These are phyloP conservation scores for Drosophila monieri DNA, from an alignment of 2,888 invertebrate genomes.

Conservation along the genomic window DNA sequence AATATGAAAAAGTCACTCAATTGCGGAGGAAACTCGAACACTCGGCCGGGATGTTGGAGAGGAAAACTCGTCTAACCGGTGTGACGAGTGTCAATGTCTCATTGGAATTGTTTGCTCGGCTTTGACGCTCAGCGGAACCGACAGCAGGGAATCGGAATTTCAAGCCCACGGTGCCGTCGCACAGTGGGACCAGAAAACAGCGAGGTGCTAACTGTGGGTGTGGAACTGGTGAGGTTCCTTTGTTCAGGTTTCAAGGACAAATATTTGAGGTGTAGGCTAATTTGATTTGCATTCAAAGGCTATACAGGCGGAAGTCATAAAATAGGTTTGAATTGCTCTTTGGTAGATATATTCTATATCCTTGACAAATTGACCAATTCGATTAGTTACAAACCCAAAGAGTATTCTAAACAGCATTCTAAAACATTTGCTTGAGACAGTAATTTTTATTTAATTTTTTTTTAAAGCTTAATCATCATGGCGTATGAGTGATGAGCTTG, in stretches of 20 bases:
- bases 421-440: not conserved
- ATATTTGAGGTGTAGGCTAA: conserved; percentile 16
- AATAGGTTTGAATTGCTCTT: not conserved
- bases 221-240: conserved; percentile 13
- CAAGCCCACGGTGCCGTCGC: conserved; percentile 25
- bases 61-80: conserved; percentile 80
- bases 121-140: conserved; percentile 73
- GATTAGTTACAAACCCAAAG: not conserved
- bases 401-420: not conserved
- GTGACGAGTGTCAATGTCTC: conserved; percentile 81
- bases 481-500: not conserved
- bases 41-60: conserved; percentile 43
- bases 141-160: conserved; percentile 52
- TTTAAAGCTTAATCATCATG: not conserved
- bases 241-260: conserved; percentile 27
- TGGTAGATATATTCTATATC: not conserved
- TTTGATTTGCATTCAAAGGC: conserved; percentile 20
- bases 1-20: conserved; percentile 41
- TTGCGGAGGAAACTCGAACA: conserved; percentile 47
- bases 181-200: conserved; percentile 53
- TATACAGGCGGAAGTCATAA: conserved; percentile 19
- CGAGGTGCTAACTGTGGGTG: conserved; percentile 38
- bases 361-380: not conserved
- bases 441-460: not conserved
- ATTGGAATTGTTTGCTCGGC: conserved; percentile 69